Percentiles rank a stretch among this genome's conserved stretches.
Conservation (phyloP, 2,797 vertebrate species). For the Chelmon rostratus region DNA sequence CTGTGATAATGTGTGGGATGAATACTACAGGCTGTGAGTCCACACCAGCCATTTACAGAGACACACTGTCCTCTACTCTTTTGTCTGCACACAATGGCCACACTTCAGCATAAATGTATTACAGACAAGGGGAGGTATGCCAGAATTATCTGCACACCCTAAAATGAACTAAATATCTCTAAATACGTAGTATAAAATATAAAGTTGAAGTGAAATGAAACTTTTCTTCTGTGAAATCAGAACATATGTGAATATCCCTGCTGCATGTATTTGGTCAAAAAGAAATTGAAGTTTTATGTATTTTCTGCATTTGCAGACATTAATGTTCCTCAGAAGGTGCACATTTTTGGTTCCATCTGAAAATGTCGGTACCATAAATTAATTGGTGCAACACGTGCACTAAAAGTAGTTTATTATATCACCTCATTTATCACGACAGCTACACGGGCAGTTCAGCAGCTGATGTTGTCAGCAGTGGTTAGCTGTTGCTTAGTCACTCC, state of each 20-base stretch:
- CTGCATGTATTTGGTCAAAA: neutral
- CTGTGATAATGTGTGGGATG: constrained; percentile 49
- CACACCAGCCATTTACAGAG: constrained; percentile 17
- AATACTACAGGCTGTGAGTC: constrained; percentile 33
- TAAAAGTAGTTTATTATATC: neutral
- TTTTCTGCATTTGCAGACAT: neutral
- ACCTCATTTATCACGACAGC: neutral
- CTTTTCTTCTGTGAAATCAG: neutral
- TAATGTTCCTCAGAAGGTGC: neutral
- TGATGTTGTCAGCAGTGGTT: neutral
- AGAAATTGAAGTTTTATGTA: neutral
- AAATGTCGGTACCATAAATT: too few relatives aligned
- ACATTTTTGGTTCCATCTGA: neutral
- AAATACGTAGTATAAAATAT: neutral
- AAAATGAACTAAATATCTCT: neutral
- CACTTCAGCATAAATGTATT: constrained; percentile 1
- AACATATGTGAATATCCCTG: neutral
- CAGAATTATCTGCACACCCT: neutral
- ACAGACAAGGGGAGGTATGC: neutral
- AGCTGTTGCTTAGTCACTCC: neutral
- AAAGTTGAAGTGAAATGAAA: neutral
- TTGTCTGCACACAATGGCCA: constrained; percentile 24
- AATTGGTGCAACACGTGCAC: neutral
- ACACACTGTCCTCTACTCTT: constrained; percentile 36
- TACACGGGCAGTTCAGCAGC: neutral